Conservation (phyloP, 2,888 invertebrate species). For the Ormyrus rosae region DNA sequence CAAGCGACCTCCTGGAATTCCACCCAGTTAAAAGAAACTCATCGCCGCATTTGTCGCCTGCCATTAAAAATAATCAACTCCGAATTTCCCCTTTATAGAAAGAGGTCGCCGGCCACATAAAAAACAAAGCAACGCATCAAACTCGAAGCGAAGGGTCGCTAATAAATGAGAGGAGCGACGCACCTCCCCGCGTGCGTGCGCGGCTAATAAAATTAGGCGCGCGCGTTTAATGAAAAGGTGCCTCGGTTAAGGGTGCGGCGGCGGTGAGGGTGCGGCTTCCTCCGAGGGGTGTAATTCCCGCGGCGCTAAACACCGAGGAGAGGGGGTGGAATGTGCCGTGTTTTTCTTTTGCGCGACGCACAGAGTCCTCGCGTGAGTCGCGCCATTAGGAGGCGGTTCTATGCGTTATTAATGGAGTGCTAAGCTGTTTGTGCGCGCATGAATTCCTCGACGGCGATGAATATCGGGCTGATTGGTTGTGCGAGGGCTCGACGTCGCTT, state of each 20-base stretch:
- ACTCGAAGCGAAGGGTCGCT: background rate
- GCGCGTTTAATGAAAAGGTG: background rate
- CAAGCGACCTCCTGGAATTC: background rate
- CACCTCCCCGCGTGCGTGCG: background rate
- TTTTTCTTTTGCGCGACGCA: background rate
- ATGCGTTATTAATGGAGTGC: conserved; percentile 6
- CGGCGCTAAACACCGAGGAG: no score
- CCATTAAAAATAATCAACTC: background rate
- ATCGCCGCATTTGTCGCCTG: background rate
- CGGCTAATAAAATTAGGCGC: background rate
- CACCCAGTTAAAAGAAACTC: background rate
- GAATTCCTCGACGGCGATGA: background rate
- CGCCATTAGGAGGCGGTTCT: no score
- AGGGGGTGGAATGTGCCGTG: no score
- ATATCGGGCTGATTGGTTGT: background rate
- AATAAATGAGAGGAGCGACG: background rate
- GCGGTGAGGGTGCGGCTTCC: no score
- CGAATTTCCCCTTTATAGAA: background rate
- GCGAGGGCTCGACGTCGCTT: background rate
- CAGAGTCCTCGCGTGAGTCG: no score
- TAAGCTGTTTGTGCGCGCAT: background rate
- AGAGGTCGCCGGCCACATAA: conserved; percentile 7
- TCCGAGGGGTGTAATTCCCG: no score
- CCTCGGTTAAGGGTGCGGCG: no score
- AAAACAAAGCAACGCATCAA: background rate